Percentiles rank a stretch among this genome's conserved stretches.
These are phyloP conservation scores for Stictocephala bisonia DNA, from an alignment of 2,888 invertebrate genomes.

Conservation along the genomic window DNA sequence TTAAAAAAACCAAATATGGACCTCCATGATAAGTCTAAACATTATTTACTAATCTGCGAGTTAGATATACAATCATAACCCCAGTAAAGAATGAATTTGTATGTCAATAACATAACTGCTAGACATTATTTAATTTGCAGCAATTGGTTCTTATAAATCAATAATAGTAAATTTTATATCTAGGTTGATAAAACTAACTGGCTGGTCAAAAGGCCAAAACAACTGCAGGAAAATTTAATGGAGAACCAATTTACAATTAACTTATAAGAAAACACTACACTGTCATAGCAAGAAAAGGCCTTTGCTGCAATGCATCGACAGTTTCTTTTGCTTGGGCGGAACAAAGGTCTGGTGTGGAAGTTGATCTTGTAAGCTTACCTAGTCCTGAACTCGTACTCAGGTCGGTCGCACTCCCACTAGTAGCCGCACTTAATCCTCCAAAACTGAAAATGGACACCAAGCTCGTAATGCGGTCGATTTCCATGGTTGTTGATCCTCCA, in stretches of 20 bases:
- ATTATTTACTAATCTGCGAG: too few species aligned
- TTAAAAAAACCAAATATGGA: too few species aligned
- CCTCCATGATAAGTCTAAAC: too few species aligned
- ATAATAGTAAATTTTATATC: too few species aligned
- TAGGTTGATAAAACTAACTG: constrained; percentile 2
- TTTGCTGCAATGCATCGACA: constrained; percentile 65
- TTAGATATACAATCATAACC: too few species aligned
- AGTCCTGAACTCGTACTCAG: constrained; percentile 51
- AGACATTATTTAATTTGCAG: too few species aligned
- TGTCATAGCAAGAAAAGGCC: constrained; percentile 69
- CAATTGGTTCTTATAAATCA: too few species aligned
- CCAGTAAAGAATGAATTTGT: too few species aligned
- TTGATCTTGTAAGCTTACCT: constrained; percentile 64
- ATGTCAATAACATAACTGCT: too few species aligned
- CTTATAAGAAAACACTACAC: too few species aligned
- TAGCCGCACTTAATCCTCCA: constrained; percentile 62
- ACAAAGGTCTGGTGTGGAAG: constrained; percentile 69
- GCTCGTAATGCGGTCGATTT: constrained; percentile 71
- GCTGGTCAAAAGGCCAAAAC: not conserved
- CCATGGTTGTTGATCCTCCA: constrained; percentile 65
- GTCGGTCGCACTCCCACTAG: constrained; percentile 46
- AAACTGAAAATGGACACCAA: constrained; percentile 72
- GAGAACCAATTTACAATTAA: constrained; percentile 9
- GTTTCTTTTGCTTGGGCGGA: constrained; percentile 68
- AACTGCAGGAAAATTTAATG: not conserved